Conservation (phyloP, 2,797 vertebrate genomes). For the Gephyroberyx darwinii region DNA sequence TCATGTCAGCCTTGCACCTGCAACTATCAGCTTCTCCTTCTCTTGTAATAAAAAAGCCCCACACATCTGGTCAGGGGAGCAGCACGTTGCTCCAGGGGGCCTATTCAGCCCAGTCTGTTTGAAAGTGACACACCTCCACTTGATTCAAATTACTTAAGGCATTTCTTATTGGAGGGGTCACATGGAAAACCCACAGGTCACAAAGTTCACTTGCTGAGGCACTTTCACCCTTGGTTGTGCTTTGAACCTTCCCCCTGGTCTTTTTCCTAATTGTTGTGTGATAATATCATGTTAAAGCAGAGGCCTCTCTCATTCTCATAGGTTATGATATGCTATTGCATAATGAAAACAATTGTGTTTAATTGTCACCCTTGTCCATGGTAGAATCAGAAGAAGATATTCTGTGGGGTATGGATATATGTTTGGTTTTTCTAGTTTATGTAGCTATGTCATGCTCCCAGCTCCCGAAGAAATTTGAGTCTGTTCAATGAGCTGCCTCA, state of each 20-base stretch:
- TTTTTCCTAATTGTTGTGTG: constrained; percentile 47
- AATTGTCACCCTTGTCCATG: no score
- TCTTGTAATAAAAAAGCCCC: constrained; percentile 79
- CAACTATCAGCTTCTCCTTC: constrained; percentile 84
- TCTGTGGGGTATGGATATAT: no score
- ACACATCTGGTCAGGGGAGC: constrained; percentile 84
- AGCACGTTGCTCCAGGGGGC: constrained; percentile 46
- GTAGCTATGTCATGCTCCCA: not conserved
- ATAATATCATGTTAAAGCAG: constrained; percentile 49
- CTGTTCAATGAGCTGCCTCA: not conserved
- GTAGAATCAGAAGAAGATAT: no score
- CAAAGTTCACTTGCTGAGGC: constrained; percentile 68
- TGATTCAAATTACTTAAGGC: constrained; percentile 84
- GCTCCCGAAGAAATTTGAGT: not conserved
- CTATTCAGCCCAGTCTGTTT: constrained; percentile 66
- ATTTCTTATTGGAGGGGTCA: constrained; percentile 83
- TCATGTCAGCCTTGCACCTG: constrained; percentile 88
- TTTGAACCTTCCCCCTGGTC: constrained; percentile 63
- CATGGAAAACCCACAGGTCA: constrained; percentile 73
- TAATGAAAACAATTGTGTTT: not conserved
- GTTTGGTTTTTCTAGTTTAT: no score
- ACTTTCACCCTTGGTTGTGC: constrained; percentile 64
- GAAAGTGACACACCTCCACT: constrained; percentile 80
- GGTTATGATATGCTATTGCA: constrained; percentile 18
- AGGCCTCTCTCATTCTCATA: constrained; percentile 19